phyloP scores from a whole-genome alignment of 2,113 vertebrate species.

The Accipiter virgatus region DNA sequence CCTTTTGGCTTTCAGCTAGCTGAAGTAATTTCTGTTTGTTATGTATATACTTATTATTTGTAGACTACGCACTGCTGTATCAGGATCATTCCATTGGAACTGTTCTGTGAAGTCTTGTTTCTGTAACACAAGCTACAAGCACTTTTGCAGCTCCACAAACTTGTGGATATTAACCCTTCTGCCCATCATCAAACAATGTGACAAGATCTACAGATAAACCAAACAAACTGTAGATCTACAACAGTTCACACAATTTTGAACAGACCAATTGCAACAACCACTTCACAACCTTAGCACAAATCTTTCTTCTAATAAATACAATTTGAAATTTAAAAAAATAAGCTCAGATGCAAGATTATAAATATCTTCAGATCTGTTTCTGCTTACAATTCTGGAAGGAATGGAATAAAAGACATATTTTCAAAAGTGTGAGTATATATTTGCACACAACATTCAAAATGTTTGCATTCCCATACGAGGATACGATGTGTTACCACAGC shows the following conservation, averaged over 20 bases:
- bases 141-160: background rate
- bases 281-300: background rate
- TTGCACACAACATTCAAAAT: background rate
- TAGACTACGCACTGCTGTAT: background rate
- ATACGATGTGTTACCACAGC: background rate
- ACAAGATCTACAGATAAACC: background rate
- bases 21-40: background rate
- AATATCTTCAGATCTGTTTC: background rate
- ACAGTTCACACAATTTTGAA: background rate
- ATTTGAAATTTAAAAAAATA: background rate
- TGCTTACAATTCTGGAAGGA: background rate
- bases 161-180: background rate
- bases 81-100: background rate
- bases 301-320: background rate
- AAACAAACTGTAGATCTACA: background rate
- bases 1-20: background rate
- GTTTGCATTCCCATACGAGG: background rate
- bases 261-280: background rate
- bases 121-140: background rate
- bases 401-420: background rate
- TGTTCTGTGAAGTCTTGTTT: background rate
- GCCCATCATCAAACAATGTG: background rate
- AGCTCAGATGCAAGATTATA: background rate
- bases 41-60: background rate
- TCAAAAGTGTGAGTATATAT: background rate